These are phyloP conservation scores for Epizoanthus rinbou DNA, from an alignment of 92 coral and sea anemone genomes.

Conservation along the genomic window DNA sequence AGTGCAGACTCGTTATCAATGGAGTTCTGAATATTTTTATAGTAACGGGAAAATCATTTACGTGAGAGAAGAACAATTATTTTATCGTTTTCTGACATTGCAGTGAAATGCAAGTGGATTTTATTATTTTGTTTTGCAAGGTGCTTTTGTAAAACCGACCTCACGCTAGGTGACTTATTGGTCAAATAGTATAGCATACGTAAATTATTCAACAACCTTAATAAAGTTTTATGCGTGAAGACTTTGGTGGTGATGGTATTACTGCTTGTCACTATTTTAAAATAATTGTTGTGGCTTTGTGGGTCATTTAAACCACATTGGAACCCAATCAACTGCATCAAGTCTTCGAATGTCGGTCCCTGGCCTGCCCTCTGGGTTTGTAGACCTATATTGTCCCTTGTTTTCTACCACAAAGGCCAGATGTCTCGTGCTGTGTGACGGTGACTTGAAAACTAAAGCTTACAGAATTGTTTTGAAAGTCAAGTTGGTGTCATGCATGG, in stretches of 20 bases:
- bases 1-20: not conserved
- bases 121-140: not conserved
- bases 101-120: not conserved
- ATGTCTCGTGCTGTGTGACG: no score
- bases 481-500: no score
- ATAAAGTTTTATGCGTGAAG: not conserved
- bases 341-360: not conserved
- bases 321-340: not conserved
- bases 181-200: not conserved
- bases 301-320: slow-evolving; percentile 5
- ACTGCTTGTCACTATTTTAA: slow-evolving; percentile 4
- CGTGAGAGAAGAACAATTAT: slow-evolving; percentile 26
- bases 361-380: no score
- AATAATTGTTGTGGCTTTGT: not conserved
- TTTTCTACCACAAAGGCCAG: no score
- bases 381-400: no score
- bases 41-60: not conserved
- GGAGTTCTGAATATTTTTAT: not conserved
- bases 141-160: slow-evolving; percentile 30
- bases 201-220: slow-evolving; percentile 29
- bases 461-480: no score
- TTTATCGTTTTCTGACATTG: slow-evolving; percentile 26
- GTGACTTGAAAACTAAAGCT: no score
- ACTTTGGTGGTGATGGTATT: not conserved
- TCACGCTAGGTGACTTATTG: slow-evolving; percentile 1